Base-by-base conservation (phyloP, 2,113 vertebrate species). In the Ascaphus truei region DNA sequence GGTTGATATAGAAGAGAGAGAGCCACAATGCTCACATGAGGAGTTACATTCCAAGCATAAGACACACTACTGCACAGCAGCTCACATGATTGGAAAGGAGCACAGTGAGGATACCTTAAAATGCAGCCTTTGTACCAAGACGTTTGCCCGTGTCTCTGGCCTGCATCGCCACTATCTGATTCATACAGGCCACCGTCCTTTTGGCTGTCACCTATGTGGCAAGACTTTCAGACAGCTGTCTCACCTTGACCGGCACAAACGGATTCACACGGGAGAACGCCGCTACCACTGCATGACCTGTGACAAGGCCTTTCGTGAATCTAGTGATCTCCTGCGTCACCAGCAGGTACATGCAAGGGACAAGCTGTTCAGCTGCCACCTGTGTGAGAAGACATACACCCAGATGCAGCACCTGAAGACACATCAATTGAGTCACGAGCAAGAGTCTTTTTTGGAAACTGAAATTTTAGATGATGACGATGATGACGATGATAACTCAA, bases 211-310 rank as follows among this genome's bases (percentile, higher is more conserved):
- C 34, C 26, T 67, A 3, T 71, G 72, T 22, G 16, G 62, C 1
- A 73, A 62, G 33, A 59, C 72, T 39, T 73, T 73, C 25, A 57
- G 43, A 16, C 62, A 60, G 18, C 58, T 58, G 18, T 62, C 72
- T 16, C 52, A 72, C 71, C 57, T 71, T 3, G 31, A 34, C 27
- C 62, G 62, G 9, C 86, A 87, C 67, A 76, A 43, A 25, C 79
- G 80, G 71, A 85, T 84, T 57, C 86, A 88, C 37, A 37, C 65
- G 0, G 80, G 84, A 0, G 86, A 83, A 57, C 85, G 82, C 25
- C 85, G 82, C 22, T 84, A 84, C 1, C 76, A 81, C 0, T 87
- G 83, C 5, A 61, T 57, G 0, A 15, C 33, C 13, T 71, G 65
- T n/a, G 12, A 11, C 2, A 73, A 71, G 26, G 47, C 65, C 33